Conservation (phyloP, 2,113 vertebrate genomes). For the Forbesichthys papilliferus region DNA sequence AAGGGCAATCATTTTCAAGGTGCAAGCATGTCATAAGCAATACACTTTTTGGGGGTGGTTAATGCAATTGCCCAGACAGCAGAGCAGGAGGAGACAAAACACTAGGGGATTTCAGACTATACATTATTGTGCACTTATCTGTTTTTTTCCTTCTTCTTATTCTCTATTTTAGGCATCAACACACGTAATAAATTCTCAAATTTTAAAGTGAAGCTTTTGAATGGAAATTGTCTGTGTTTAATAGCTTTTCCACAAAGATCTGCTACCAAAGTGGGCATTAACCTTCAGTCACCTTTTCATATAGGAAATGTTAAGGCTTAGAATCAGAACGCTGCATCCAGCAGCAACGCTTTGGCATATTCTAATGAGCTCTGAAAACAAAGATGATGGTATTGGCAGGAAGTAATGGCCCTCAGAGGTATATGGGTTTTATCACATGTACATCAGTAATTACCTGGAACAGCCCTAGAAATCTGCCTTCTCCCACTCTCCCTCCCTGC, state of each 20-base stretch:
- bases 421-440: constrained; percentile 61
- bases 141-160: background rate
- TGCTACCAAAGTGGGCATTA: constrained; percentile 11
- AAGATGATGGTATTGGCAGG: constrained; percentile 61
- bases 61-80: constrained; percentile 38
- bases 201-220: background rate
- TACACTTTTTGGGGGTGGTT: constrained; percentile 31
- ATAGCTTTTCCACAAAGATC: background rate
- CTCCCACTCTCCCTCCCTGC: constrained; percentile 30
- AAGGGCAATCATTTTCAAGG: constrained; percentile 41
- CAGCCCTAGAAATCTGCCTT: constrained; percentile 52
- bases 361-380: constrained; percentile 54
- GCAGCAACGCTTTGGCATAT: constrained; percentile 57
- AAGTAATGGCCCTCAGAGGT: constrained; percentile 51
- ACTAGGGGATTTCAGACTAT: background rate
- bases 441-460: constrained; percentile 69
- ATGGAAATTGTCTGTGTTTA: background rate
- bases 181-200: background rate
- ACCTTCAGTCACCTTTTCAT: constrained; percentile 38
- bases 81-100: constrained; percentile 25
- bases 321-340: constrained; percentile 49
- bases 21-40: constrained; percentile 33
- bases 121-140: background rate
- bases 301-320: constrained; percentile 25
- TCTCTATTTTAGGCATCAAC: background rate